A percentile compares a stretch with the other conserved stretches of the same genome.
phyloP scores from a whole-genome alignment of 2,113 vertebrate species.

The Albula glossodonta region DNA sequence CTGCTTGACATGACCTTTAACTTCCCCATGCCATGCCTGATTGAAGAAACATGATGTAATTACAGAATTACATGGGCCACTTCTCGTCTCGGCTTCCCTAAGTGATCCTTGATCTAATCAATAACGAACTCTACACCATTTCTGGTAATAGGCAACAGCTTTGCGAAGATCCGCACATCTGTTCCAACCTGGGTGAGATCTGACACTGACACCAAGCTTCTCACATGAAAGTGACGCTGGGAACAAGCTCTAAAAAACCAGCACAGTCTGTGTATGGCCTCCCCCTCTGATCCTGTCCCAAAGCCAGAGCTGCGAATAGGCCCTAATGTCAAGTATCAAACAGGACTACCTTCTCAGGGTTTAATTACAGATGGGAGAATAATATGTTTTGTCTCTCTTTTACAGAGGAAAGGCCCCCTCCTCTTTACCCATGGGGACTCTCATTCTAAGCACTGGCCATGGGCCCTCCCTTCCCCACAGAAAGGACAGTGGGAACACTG shows the following conservation, averaged over 20 bases:
- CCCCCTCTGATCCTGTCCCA: neutral
- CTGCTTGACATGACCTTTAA: neutral
- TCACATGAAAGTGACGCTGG: neutral
- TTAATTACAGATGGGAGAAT: constrained; percentile 36
- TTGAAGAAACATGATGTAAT: neutral
- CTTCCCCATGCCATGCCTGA: neutral
- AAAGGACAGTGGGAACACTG: constrained; percentile 26
- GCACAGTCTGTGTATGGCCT: neutral
- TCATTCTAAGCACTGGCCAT: constrained; percentile 27
- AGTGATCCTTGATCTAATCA: constrained; percentile 5
- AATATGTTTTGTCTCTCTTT: constrained; percentile 1
- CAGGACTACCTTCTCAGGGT: constrained; percentile 20
- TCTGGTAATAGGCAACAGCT: neutral
- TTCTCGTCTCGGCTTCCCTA: neutral
- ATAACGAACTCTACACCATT: neutral
- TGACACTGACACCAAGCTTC: constrained; percentile 12
- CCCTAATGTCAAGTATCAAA: neutral
- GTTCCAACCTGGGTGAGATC: neutral
- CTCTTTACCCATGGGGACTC: constrained; percentile 29
- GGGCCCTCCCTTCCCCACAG: constrained; percentile 10
- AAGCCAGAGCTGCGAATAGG: constrained; percentile 23
- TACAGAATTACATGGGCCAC: neutral
- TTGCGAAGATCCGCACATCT: constrained; percentile 8
- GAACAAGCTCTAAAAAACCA: neutral
- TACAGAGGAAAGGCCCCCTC: neutral